phyloP scores from a whole-genome alignment of 2,113 vertebrate species.

The Ceuthmochares aereus region DNA sequence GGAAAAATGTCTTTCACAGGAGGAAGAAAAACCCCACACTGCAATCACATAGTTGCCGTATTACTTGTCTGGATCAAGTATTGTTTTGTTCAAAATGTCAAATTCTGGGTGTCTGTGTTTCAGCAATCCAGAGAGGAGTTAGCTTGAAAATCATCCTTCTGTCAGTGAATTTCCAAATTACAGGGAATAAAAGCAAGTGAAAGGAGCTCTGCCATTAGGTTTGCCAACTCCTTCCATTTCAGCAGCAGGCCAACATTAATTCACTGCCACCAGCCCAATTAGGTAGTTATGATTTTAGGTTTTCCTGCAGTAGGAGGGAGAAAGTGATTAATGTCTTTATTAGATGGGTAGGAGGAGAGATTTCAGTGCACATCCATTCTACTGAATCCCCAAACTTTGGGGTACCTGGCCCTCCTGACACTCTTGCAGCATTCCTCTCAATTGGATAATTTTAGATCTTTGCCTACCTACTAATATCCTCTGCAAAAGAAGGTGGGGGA shows the following conservation, averaged over 20 bases:
- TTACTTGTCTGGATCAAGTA: conserved; percentile 52
- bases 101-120: conserved; percentile 44
- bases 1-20: not conserved
- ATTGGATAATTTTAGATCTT: conserved; percentile 64
- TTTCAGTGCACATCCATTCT: not conserved
- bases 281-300: conserved; percentile 7
- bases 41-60: not conserved
- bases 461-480: conserved; percentile 31
- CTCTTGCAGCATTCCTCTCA: not conserved
- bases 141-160: conserved; percentile 70
- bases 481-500: not conserved
- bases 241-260: conserved; percentile 22
- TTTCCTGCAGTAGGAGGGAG: conserved; percentile 14
- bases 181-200: not conserved
- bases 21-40: not conserved
- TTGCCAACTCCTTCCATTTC: conserved; percentile 42
- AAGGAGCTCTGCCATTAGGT: conserved; percentile 8
- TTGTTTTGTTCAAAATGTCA: conserved; percentile 69
- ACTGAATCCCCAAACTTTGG: not conserved
- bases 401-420: not conserved
- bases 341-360: not conserved
- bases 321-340: not conserved
- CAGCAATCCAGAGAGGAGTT: conserved; percentile 61
- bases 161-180: conserved; percentile 66
- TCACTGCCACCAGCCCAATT: conserved; percentile 17